Conservation (phyloP, 2,888 invertebrate species). For the Troglohyphantes excavatus region DNA sequence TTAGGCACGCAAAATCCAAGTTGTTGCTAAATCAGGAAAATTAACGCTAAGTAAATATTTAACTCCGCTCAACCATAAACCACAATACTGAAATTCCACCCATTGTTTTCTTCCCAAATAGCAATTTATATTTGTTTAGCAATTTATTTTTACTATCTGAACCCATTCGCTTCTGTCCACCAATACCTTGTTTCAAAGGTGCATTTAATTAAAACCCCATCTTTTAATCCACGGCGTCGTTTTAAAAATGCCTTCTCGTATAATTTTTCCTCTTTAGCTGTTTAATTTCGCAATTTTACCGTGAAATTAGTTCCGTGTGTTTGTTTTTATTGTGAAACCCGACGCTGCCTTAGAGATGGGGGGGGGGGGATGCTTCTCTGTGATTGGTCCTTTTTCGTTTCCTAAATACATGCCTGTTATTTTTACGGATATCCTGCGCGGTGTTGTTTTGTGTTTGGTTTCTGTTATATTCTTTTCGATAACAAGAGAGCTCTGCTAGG, state of each 20-base stretch:
- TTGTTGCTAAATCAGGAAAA: too few relatives aligned
- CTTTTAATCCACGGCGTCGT: constrained; percentile 36
- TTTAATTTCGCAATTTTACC: constrained; percentile 70
- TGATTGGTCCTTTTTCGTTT: neutral
- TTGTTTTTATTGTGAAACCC: constrained; percentile 61
- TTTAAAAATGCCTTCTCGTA: constrained; percentile 72
- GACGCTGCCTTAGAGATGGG: neutral
- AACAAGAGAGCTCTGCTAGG: neutral
- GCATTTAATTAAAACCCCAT: constrained; percentile 75
- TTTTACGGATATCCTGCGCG: neutral
- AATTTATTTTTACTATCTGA: constrained; percentile 51
- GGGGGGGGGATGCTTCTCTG: neutral
- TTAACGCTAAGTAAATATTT: too few relatives aligned
- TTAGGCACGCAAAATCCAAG: too few relatives aligned
- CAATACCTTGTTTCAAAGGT: constrained; percentile 40
- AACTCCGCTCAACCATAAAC: neutral
- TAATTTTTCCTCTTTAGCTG: constrained; percentile 61
- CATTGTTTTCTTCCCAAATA: neutral
- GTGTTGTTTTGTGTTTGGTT: neutral
- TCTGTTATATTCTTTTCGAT: neutral
- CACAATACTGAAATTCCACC: neutral
- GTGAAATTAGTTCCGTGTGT: constrained; percentile 70
- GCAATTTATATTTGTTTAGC: constrained; percentile 27
- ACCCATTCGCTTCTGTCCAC: constrained; percentile 39
- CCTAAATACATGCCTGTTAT: neutral